Percentiles rank a stretch among this genome's conserved stretches.
These are phyloP conservation scores for Smithornis capensis DNA, from an alignment of 2,113 vertebrate genomes.

Conservation along the genomic window DNA sequence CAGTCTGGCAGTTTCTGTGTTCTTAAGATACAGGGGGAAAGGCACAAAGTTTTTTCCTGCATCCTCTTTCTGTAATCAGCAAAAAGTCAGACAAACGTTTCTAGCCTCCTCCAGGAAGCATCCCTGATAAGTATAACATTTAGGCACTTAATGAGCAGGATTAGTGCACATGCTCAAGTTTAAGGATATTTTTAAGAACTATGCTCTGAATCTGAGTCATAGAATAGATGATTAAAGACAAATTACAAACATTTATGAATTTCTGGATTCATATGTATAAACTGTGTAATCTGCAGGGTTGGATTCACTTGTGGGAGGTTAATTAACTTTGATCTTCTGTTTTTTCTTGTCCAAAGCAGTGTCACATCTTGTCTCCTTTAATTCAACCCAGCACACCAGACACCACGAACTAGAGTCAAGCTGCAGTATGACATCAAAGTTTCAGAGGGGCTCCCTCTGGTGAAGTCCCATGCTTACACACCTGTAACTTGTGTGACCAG, in stretches of 20 bases:
- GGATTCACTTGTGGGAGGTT: background rate
- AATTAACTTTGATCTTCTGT: background rate
- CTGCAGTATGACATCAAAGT: background rate
- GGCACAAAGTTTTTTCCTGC: background rate
- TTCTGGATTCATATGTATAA: background rate
- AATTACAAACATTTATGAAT: background rate
- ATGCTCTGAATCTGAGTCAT: background rate
- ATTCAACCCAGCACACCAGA: background rate
- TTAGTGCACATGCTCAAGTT: background rate
- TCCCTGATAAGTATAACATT: constrained; percentile 16
- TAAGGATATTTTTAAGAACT: constrained; percentile 5
- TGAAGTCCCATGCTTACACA: background rate
- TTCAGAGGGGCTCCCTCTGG: background rate
- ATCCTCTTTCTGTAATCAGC: constrained; percentile 42
- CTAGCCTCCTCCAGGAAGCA: constrained; percentile 30
- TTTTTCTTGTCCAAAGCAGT: background rate
- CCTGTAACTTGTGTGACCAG: accelerated
- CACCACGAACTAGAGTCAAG: background rate
- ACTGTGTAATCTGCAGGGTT: background rate
- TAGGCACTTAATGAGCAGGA: constrained; percentile 21
- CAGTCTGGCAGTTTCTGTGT: background rate
- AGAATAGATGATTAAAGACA: background rate
- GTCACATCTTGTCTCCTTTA: background rate
- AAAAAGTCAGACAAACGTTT: constrained; percentile 29
- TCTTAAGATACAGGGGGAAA: background rate